phyloP scores from a whole-genome alignment of 2,888 invertebrate species.

The Trissolcus japonicus region DNA sequence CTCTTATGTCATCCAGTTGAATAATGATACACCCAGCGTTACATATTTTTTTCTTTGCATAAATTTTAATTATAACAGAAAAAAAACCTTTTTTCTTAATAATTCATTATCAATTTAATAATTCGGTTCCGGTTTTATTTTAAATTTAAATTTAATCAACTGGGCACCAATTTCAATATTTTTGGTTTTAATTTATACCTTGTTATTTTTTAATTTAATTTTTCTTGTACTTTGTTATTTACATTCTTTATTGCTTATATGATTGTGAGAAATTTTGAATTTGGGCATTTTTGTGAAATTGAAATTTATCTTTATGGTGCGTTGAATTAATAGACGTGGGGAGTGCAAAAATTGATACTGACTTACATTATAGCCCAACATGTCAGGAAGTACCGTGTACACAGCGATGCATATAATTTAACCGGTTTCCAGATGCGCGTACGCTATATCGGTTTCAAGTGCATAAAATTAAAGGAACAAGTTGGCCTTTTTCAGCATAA shows the following conservation, averaged over 20 bases:
- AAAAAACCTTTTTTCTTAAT: too few relatives aligned
- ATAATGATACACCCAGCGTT: neutral
- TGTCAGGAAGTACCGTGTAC: slow-evolving; percentile 36
- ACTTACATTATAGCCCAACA: slow-evolving; percentile 31
- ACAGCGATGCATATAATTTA: slow-evolving; percentile 40
- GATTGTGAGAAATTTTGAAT: too few relatives aligned
- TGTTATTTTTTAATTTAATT: too few relatives aligned
- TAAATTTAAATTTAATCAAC: too few relatives aligned
- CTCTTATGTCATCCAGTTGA: slow-evolving; percentile 3
- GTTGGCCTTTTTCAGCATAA: slow-evolving; percentile 26
- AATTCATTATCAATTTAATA: too few relatives aligned
- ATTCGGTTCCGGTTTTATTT: too few relatives aligned
- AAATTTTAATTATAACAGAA: too few relatives aligned
- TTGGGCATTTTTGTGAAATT: slow-evolving; percentile 1
- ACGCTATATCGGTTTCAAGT: slow-evolving; percentile 42
- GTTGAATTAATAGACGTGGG: slow-evolving; percentile 14
- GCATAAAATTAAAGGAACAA: slow-evolving; percentile 28
- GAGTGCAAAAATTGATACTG: slow-evolving; percentile 26
- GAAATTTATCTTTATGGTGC: neutral
- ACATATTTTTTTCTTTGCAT: too few relatives aligned
- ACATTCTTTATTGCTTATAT: too few relatives aligned
- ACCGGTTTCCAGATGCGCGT: slow-evolving; percentile 36
- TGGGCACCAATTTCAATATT: too few relatives aligned
- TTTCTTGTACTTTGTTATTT: too few relatives aligned
- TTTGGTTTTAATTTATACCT: too few relatives aligned